Percentiles rank a stretch among this genome's conserved stretches.
These are phyloP conservation scores for Drosophila incognita DNA, from an alignment of 2,888 invertebrate genomes.

Conservation along the genomic window DNA sequence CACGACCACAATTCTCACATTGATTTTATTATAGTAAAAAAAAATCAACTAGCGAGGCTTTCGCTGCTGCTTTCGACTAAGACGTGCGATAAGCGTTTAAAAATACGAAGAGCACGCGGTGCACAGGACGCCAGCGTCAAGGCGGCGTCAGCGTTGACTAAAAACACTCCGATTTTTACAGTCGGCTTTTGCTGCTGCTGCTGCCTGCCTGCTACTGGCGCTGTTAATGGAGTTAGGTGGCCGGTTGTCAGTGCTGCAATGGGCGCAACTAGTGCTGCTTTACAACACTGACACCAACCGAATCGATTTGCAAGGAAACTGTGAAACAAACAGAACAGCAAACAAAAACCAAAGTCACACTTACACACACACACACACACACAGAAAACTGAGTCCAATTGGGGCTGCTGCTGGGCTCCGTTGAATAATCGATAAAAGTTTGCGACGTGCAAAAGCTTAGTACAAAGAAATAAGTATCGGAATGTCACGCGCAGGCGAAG, in stretches of 20 bases:
- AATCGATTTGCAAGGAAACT: slow-evolving; percentile 53
- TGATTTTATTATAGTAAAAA: slow-evolving; percentile 3
- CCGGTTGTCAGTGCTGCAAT: slow-evolving; percentile 51
- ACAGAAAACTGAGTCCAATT: slow-evolving; percentile 8
- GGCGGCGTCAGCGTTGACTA: slow-evolving; percentile 53
- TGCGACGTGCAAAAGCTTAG: slow-evolving; percentile 50
- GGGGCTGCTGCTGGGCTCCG: slow-evolving; percentile 15
- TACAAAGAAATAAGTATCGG: slow-evolving; percentile 59
- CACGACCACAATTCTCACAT: slow-evolving; percentile 29
- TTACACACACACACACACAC: slow-evolving; percentile 14
- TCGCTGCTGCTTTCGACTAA: slow-evolving; percentile 10
- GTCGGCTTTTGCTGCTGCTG: slow-evolving; percentile 25
- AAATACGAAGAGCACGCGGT: slow-evolving; percentile 30
- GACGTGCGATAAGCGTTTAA: slow-evolving; percentile 31
- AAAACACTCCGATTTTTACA: slow-evolving; percentile 39
- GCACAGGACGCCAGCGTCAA: slow-evolving; percentile 51
- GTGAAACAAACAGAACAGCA: slow-evolving; percentile 7
- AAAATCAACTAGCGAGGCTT: slow-evolving; percentile 8
- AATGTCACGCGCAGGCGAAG: slow-evolving; percentile 74
- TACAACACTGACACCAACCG: slow-evolving; percentile 51
- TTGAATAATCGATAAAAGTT: slow-evolving; percentile 69
- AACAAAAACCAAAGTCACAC: slow-evolving; percentile 15
- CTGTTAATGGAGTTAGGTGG: slow-evolving; percentile 17
- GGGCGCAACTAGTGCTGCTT: slow-evolving; percentile 63
- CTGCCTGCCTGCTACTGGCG: slow-evolving; percentile 6